These are phyloP conservation scores for Eulimnadia texana DNA, from an alignment of 1,140 invertebrate genomes.

Conservation along the genomic window DNA sequence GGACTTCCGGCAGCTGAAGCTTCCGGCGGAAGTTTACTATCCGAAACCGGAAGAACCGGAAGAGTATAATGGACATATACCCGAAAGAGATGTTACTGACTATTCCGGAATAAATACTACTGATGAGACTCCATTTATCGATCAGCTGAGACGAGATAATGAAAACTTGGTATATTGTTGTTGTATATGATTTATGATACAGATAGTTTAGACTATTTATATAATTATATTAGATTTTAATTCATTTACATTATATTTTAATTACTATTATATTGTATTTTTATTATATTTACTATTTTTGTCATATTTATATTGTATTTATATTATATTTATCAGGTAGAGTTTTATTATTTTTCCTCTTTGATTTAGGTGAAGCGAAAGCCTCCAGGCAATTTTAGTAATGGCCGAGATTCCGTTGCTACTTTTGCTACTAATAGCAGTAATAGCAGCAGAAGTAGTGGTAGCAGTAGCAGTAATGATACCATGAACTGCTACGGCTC, in stretches of 20 bases:
- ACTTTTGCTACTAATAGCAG: slow-evolving; percentile 33
- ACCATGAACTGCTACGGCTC: slow-evolving; percentile 69
- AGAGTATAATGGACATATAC: background rate
- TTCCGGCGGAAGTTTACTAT: slow-evolving; percentile 56
- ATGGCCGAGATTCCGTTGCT: slow-evolving; percentile 50
- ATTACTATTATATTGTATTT: too few species aligned
- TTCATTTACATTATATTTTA: too few species aligned
- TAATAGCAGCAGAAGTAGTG: slow-evolving; percentile 49
- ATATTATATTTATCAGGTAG: too few species aligned
- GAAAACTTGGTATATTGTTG: too few species aligned
- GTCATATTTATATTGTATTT: too few species aligned
- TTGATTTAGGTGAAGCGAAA: too few species aligned
- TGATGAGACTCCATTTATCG: background rate
- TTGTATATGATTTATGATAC: too few species aligned
- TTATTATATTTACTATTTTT: too few species aligned
- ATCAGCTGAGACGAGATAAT: background rate
- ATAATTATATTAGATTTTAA: too few species aligned
- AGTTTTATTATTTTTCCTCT: too few species aligned
- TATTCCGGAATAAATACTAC: background rate
- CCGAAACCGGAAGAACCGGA: slow-evolving; percentile 44
- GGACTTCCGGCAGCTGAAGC: slow-evolving; percentile 50
- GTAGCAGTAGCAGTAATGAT: slow-evolving; percentile 60
- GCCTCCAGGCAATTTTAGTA: background rate
- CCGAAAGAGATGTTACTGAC: background rate
- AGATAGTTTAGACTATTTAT: too few species aligned